Evolutionary conservation across 2,113 vertebrate species (phyloP), one percentile per base, ranked within the genome.

Genomic region (Ciconia boyciana): DNA sequence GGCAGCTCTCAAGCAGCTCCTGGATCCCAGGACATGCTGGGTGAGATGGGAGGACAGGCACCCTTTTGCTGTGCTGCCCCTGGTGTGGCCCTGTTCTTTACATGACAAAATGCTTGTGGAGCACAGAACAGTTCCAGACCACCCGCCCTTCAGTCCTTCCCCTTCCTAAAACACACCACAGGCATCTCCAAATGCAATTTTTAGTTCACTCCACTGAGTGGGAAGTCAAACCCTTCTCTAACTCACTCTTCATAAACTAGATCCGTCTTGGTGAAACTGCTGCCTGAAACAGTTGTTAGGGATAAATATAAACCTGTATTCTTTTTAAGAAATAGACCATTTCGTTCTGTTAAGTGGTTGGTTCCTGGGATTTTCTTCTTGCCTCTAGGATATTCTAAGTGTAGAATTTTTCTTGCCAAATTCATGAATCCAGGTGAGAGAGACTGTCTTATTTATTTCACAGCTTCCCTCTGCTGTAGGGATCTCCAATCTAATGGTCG

Each of bases 371-470:
- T 90, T 83, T 65, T 83, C 70, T 44, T 55, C 90, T 82, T 89
- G 72, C 87, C 92, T 93, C 54, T 89, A 83, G 57, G 49, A 86
- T 83, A 96, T 80, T 94, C 71, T 49, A 83, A 48, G 31, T 64
- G 93, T 12, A 87, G 81, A 94, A 79, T 83, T 96, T 94, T 94
- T 82, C 75, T 91, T 76, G 87, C 87, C 94, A 95, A 83, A 87
- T 90, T 61, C 44, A 78, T 12, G 20, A 85, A 86, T 68, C 46
- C 75, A 68, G 69, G 87, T 60, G 95, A 94, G 61, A 62, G 89
- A 89, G 83, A 69, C 22, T 58, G 87, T 57, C 51, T 46, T 69
- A 76, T 51, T 68, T 90, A 89, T 90, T 86, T 89, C 78, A 79
- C 86, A 95, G 83, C 57, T 79, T 72, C 85, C 82, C 74, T 80